Conservation (phyloP, 1,140 invertebrate genomes). For the Neodiprion lecontei region DNA sequence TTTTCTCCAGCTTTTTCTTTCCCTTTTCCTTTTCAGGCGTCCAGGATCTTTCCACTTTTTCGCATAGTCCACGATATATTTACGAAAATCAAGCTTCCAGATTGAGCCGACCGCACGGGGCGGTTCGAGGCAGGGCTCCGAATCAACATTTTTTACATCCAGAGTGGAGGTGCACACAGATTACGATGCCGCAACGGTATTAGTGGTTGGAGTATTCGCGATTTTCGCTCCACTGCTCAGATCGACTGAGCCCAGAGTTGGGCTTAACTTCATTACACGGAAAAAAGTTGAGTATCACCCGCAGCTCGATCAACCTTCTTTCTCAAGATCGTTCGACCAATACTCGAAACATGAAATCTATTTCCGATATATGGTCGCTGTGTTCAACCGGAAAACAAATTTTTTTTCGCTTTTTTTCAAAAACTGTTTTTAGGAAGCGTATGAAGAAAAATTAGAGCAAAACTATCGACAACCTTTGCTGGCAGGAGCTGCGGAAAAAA, state of each 20-base stretch:
- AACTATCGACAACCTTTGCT: too few relatives aligned
- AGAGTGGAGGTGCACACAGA: neutral
- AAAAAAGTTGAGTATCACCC: neutral
- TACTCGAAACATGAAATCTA: too few relatives aligned
- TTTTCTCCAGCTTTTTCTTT: neutral
- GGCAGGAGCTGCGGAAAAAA: too few relatives aligned
- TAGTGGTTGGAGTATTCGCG: neutral
- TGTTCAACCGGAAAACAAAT: too few relatives aligned
- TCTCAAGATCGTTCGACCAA: neutral
- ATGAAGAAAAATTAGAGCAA: too few relatives aligned
- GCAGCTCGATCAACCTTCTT: neutral
- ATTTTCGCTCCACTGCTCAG: neutral
- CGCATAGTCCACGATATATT: neutral
- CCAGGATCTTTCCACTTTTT: neutral
- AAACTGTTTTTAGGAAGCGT: too few relatives aligned
- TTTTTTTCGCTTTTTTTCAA: too few relatives aligned
- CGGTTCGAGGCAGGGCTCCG: neutral
- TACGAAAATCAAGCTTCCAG: constrained; percentile 3
- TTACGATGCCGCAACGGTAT: neutral
- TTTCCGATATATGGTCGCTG: too few relatives aligned
- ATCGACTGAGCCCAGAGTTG: neutral
- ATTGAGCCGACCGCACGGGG: neutral
- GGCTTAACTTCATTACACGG: constrained; percentile 3
- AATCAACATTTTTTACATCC: too few relatives aligned
- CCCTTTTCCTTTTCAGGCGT: neutral